A percentile compares a stretch with the other conserved stretches of the same genome.
These are phyloP conservation scores for Aptenodytes forsteri DNA, from an alignment of 2,113 vertebrate species.

Conservation along the genomic window DNA sequence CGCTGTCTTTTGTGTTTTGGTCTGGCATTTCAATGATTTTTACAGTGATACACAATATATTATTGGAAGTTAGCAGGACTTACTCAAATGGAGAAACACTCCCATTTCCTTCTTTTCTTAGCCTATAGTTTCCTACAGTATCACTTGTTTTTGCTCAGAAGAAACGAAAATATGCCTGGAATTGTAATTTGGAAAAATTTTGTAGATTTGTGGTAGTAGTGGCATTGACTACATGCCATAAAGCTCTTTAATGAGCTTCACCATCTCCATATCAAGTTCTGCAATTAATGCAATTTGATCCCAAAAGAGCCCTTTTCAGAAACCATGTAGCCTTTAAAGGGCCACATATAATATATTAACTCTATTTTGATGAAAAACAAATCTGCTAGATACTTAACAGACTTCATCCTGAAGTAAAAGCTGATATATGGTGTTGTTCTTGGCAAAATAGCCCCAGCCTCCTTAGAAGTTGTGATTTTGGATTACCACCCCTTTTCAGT, in stretches of 20 bases:
- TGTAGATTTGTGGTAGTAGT: slow-evolving; percentile 14
- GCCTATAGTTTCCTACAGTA: background rate
- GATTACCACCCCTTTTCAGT: background rate
- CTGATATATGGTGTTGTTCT: background rate
- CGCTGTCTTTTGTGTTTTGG: background rate
- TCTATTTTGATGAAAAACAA: slow-evolving; percentile 44
- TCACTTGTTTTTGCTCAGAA: slow-evolving; percentile 7
- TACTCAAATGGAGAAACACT: background rate
- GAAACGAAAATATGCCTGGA: slow-evolving; percentile 41
- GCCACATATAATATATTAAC: background rate
- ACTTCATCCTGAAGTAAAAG: background rate
- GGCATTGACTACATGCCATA: slow-evolving; percentile 29
- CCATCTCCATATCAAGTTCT: slow-evolving; percentile 43
- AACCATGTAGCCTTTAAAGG: background rate
- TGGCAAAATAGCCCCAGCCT: slow-evolving; percentile 3
- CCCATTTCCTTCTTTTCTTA: background rate
- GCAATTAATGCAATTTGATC: background rate
- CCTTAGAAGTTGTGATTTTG: background rate
- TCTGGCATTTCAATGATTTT: background rate
- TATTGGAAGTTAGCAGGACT: background rate
- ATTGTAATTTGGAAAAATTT: slow-evolving; percentile 11
- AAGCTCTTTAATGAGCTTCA: slow-evolving; percentile 2
- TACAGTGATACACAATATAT: background rate
- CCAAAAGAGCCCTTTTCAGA: slow-evolving; percentile 34
- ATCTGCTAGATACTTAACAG: slow-evolving; percentile 27